phyloP scores from a whole-genome alignment of 1,140 invertebrate genomes.

The Ceratoteleas bidentatus region DNA sequence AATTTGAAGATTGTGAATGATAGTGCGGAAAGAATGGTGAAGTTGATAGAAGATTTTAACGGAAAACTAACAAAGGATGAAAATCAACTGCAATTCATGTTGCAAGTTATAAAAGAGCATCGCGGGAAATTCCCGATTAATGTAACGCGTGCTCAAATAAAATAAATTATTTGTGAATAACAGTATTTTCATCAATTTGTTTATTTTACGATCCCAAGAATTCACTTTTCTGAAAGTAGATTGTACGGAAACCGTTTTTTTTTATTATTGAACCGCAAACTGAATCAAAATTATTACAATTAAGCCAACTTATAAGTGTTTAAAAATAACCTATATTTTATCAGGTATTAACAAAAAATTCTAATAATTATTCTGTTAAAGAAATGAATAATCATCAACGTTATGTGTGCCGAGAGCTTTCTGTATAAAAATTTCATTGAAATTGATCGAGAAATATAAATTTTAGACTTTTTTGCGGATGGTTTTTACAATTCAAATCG shows the following conservation, averaged over 20 bases:
- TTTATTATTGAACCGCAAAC: not conserved
- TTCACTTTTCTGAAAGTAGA: not conserved
- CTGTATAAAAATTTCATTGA: conserved; percentile 8
- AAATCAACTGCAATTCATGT: conserved; percentile 14
- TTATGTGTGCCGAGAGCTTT: conserved; percentile 10
- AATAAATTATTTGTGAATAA: conserved; percentile 11
- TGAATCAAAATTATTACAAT: not conserved
- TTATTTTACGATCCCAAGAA: conserved; percentile 3
- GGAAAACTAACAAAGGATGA: conserved; percentile 17
- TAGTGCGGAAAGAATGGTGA: conserved; percentile 18
- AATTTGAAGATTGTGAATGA: conserved; percentile 29
- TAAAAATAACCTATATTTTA: not conserved
- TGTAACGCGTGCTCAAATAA: conserved; percentile 12
- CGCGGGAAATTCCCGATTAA: conserved; percentile 19
- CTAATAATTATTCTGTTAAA: not conserved
- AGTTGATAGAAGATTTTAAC: conserved; percentile 30
- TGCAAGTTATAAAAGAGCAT: conserved; percentile 20
- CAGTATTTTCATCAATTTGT: conserved; percentile 3
- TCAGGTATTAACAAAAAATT: not conserved
- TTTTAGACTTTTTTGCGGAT: not conserved
- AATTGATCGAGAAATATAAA: conserved; percentile 5
- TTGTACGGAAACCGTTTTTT: not conserved
- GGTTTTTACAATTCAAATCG: not conserved
- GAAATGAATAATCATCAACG: conserved; percentile 10
- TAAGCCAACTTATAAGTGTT: not conserved